Evolutionary conservation across 2,113 vertebrate species (phyloP), one percentile per base, ranked within the genome.

Genomic region (Pitta sordida): DNA sequence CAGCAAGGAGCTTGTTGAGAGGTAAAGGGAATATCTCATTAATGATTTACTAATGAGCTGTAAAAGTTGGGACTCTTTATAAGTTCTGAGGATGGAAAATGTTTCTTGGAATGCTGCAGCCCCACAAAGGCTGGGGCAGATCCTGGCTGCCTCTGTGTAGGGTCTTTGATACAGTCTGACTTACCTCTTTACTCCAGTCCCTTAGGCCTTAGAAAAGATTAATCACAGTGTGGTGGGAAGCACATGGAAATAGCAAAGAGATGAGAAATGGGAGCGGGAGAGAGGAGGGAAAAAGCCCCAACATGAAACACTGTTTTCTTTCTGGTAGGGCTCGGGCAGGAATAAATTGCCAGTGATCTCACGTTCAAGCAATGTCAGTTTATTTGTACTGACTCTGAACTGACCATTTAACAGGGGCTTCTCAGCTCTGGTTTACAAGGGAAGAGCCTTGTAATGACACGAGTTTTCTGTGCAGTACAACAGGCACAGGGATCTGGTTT

Each of bases 341-440:
- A 91, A 97, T 97, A 96, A 48, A 90, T 97, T 98, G 97, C 97
- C 97, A 97, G 86, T 98, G 98, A 98, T 96, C 96, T 98, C 97
- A 97, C 96, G 96, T 97, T 91, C 2, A 49, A 97, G 97, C 93
- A 97, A 98, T 97, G 97, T 95, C 91, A 95, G 96, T 91, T 97
- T 91, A 94, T 97, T 98, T 97, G 94, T 94, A 96, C 95, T 97
- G 96, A 96, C 97, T 97, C 95, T 94, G 96, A 97, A 92, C 94
- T 96, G 97, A 96, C 96, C 96, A 91, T 96, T 93, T 78, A 92
- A 83, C 90, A 48, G 96, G 97, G 94, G 93, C 90, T 97, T 69
- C 89, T 85, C 18, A 4, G 84, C 81, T 95, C 83, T 75, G 91
- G 76, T 80, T 41, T 70, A 44, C 49, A 22, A 91, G 96, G 95